phyloP scores from a whole-genome alignment of 1,140 invertebrate species.

The Schmidtea mediterranea region DNA sequence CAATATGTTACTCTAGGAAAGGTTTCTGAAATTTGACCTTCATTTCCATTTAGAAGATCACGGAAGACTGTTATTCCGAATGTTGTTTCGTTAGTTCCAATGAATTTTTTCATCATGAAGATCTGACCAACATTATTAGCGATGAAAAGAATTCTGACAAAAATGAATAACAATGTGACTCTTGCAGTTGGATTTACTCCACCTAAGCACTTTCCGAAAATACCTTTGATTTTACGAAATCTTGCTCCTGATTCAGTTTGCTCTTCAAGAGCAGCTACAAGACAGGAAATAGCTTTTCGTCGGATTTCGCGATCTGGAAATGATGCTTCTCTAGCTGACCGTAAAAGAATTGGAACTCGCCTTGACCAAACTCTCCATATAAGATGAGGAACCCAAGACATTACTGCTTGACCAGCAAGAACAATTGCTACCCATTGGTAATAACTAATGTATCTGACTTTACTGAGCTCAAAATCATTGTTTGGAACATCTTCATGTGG shows the following conservation, averaged over 20 bases:
- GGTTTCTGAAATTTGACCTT: not conserved
- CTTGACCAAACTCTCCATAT: conserved; percentile 5
- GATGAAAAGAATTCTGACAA: conserved; percentile 3
- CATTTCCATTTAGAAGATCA: not conserved
- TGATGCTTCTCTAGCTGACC: not conserved
- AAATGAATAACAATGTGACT: conserved; percentile 2
- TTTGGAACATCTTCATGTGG: conserved; percentile 1
- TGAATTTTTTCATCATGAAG: conserved; percentile 5
- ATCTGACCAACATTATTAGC: conserved; percentile 3
- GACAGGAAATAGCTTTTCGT: conserved; percentile 3
- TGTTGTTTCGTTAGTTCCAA: conserved; percentile 1
- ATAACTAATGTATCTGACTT: conserved; percentile 2
- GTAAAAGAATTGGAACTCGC: conserved; percentile 3
- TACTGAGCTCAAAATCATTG: not conserved
- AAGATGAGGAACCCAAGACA: conserved; percentile 4
- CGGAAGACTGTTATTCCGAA: not conserved
- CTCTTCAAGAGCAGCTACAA: conserved; percentile 6
- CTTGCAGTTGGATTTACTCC: not conserved
- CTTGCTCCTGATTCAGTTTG: conserved; percentile 2
- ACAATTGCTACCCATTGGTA: conserved; percentile 7
- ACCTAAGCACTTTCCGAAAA: not conserved
- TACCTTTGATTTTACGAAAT: not conserved
- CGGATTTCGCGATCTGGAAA: conserved; percentile 1
- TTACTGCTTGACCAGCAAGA: conserved; percentile 3
- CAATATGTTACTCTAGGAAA: conserved; percentile 6